Evolutionary conservation across 2,888 invertebrate species (phyloP).

Genomic region (Gnatocerus cornutus): DNA sequence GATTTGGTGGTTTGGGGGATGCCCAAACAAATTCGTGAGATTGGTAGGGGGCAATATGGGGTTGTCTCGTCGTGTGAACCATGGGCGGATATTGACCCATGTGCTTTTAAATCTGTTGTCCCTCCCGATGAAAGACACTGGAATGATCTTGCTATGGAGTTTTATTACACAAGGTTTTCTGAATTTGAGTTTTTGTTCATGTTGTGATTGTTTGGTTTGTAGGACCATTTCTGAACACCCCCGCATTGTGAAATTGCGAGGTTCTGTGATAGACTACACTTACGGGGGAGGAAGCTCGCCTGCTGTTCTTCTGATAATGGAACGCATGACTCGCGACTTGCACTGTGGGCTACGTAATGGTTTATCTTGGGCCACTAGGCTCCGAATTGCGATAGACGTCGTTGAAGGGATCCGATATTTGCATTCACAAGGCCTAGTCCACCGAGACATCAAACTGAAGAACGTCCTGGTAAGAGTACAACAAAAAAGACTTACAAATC

Average conservation of each 20-base stretch:
- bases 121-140: constrained; percentile 92
- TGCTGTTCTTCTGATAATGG: constrained; percentile 88
- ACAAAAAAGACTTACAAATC: neutral
- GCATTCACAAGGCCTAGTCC: constrained; percentile 90
- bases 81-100: constrained; percentile 84
- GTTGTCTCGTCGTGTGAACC: constrained; percentile 88
- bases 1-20: constrained; percentile 85
- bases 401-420: constrained; percentile 91
- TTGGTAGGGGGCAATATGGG: constrained; percentile 90
- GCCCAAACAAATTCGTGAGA: constrained; percentile 79
- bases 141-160: constrained; percentile 93
- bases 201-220: constrained; percentile 27
- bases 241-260: constrained; percentile 82
- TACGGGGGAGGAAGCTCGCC: constrained; percentile 81
- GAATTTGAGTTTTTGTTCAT: too few species aligned
- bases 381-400: constrained; percentile 86
- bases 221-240: constrained; percentile 89
- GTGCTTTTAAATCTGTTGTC: constrained; percentile 90
- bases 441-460: constrained; percentile 92
- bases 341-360: constrained; percentile 84
- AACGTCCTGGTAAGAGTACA: constrained; percentile 81
- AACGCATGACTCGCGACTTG: constrained; percentile 82
- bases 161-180: constrained; percentile 85
- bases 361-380: constrained; percentile 76
- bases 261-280: constrained; percentile 86